Percentiles rank a stretch among this genome's conserved stretches.
Conservation (phyloP, 1,140 invertebrate genomes). For the Druon quercuslanigerum region DNA sequence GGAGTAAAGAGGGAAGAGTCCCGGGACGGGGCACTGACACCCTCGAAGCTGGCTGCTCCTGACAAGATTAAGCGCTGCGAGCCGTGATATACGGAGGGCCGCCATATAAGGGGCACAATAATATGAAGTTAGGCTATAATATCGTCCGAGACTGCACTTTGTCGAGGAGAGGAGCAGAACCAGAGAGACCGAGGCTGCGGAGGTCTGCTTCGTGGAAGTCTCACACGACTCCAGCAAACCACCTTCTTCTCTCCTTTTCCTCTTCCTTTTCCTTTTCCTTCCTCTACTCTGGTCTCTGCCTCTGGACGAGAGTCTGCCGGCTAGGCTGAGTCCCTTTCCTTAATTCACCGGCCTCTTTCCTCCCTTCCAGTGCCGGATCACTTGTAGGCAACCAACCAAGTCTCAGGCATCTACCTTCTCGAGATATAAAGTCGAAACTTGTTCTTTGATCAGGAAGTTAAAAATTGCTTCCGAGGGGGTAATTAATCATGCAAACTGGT, state of each 20-base stretch:
- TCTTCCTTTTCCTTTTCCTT: neutral
- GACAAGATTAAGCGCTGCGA: constrained; percentile 46
- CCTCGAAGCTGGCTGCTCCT: constrained; percentile 45
- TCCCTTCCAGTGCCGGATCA: too few relatives aligned
- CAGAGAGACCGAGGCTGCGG: neutral
- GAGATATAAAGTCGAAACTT: too few relatives aligned
- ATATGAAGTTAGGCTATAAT: too few relatives aligned
- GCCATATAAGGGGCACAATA: too few relatives aligned
- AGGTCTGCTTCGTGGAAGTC: constrained; percentile 1
- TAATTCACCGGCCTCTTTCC: too few relatives aligned
- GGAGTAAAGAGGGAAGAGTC: constrained; percentile 48
- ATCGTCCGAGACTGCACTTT: too few relatives aligned
- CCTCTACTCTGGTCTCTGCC: neutral
- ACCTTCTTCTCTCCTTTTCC: neutral
- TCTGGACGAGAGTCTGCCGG: too few relatives aligned
- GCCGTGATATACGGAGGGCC: neutral
- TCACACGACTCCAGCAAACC: neutral
- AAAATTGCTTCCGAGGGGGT: too few relatives aligned
- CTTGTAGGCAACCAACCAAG: too few relatives aligned
- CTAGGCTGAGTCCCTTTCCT: too few relatives aligned
- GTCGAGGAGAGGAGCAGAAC: neutral
- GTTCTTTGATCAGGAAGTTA: too few relatives aligned
- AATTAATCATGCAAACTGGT: neutral
- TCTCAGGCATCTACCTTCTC: too few relatives aligned
- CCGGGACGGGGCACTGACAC: constrained; percentile 57